Conservation (phyloP, 2,113 vertebrate genomes). For the Nyctereutes procyonoides region DNA sequence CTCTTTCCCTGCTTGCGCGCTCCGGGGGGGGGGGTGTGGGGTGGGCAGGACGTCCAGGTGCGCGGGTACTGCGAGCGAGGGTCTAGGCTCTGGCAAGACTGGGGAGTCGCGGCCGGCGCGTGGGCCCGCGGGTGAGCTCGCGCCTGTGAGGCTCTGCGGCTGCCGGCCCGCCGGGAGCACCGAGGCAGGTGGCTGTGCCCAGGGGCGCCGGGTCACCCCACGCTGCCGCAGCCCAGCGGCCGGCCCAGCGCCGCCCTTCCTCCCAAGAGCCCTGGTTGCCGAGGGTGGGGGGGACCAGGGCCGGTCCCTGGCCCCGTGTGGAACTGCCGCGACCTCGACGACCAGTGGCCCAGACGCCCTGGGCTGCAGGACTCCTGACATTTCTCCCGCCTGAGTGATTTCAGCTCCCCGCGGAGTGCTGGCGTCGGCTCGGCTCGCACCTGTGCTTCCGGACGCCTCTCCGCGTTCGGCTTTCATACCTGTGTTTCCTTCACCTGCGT, state of each 20-base stretch:
- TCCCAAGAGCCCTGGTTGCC: neutral
- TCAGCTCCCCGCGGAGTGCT: rapidly evolving
- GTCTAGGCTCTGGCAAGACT: rapidly evolving
- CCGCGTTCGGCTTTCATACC: neutral
- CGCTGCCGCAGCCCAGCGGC: neutral
- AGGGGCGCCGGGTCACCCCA: rapidly evolving
- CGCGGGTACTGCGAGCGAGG: rapidly evolving
- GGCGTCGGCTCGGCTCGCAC: too few relatives aligned
- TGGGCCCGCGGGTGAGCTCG: rapidly evolving
- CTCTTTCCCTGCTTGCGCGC: too few relatives aligned
- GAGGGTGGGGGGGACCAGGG: neutral
- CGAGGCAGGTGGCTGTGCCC: constrained; percentile 59
- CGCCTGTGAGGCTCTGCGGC: neutral
- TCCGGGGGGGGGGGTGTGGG: too few relatives aligned
- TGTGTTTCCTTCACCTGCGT: neutral
- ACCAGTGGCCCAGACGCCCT: too few relatives aligned
- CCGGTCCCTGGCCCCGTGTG: neutral
- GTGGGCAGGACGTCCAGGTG: too few relatives aligned
- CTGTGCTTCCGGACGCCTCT: neutral
- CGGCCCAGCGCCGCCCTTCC: neutral
- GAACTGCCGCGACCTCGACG: neutral
- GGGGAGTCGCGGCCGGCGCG: rapidly evolving
- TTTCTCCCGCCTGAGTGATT: neutral
- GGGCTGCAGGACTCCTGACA: neutral
- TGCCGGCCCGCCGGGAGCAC: rapidly evolving